Percentiles rank a stretch among this genome's conserved stretches.
Evolutionary conservation across 2,888 invertebrate species (phyloP).

Genomic region (Zaprionus bogoriensis): DNA sequence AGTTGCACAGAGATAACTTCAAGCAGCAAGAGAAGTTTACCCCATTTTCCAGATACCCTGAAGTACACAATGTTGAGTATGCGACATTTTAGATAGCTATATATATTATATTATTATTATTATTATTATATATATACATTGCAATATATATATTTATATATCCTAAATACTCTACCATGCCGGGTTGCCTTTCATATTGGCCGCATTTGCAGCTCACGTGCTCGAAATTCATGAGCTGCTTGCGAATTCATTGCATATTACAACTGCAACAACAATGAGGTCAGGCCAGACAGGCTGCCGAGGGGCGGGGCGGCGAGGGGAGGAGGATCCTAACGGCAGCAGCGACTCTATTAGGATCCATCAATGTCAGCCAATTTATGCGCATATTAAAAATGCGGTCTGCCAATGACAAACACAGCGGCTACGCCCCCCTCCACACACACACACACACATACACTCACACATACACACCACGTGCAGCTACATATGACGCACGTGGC

Average conservation of each 20-base stretch:
- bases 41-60: too few relatives aligned
- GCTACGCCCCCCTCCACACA: not conserved
- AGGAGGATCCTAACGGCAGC: constrained; percentile 20
- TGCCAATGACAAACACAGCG: constrained; percentile 69
- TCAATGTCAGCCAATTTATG: constrained; percentile 77
- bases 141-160: not conserved
- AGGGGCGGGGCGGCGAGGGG: not conserved
- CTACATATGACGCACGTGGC: constrained; percentile 7
- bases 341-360: constrained; percentile 75
- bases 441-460: constrained; percentile 1
- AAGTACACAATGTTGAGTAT: too few relatives aligned
- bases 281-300: constrained; percentile 5
- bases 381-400: constrained; percentile 76
- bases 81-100: not conserved
- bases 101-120: not conserved
- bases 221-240: constrained; percentile 49
- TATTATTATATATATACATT: not conserved
- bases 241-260: constrained; percentile 65
- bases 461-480: constrained; percentile 3
- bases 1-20: too few relatives aligned
- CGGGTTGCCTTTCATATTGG: too few relatives aligned
- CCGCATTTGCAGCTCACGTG: constrained; percentile 15
- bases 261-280: constrained; percentile 39
- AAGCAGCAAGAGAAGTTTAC: too few relatives aligned
- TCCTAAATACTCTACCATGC: too few relatives aligned